A percentile compares a stretch with the other conserved stretches of the same genome.
Conservation (phyloP, 2,113 vertebrate genomes). For the Pitta sordida region DNA sequence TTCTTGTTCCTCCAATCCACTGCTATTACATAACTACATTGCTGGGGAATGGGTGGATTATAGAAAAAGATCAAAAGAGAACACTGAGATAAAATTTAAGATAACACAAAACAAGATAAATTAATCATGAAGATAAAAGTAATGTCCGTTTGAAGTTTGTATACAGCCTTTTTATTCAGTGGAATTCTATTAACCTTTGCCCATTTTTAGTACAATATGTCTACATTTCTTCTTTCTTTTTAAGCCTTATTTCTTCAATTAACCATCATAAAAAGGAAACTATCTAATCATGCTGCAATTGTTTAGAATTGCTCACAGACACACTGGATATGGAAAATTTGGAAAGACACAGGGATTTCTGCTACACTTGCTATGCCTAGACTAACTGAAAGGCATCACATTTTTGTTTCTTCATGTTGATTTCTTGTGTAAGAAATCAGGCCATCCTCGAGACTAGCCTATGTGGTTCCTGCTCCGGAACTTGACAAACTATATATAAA, state of each 20-base stretch:
- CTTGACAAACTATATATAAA: rapidly evolving
- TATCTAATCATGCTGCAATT: background rate
- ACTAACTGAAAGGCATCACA: rapidly evolving
- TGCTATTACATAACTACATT: background rate
- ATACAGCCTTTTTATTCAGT: background rate
- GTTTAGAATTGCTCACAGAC: background rate
- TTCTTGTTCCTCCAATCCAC: background rate
- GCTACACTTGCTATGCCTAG: background rate
- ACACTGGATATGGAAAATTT: background rate
- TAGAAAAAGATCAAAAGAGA: background rate
- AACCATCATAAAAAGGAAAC: background rate
- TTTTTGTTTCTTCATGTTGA: background rate
- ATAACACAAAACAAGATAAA: background rate
- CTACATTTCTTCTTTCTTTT: background rate
- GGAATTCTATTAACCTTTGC: background rate
- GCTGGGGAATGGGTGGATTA: background rate
- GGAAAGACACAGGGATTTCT: background rate
- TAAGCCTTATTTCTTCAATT: background rate
- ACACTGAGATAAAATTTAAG: background rate
- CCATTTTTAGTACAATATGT: background rate
- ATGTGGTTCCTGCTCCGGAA: background rate
- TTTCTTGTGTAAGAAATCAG: background rate
- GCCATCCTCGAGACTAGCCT: background rate
- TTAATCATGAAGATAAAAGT: background rate
- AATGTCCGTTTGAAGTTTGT: background rate